Conservation (phyloP, 2,888 invertebrate species). For the Bedellia somnulentella region DNA sequence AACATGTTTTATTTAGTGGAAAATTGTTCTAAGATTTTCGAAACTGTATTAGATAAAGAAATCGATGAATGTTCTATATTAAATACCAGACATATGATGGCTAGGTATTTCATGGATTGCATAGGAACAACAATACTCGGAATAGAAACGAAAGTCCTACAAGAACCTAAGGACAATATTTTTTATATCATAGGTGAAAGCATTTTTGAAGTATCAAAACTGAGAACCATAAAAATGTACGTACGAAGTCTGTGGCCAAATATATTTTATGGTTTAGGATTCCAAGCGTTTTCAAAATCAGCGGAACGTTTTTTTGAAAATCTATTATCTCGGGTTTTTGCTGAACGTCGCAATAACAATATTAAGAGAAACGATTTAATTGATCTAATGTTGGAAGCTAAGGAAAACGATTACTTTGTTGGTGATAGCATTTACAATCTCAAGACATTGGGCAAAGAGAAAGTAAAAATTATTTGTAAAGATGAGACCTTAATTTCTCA, state of each 20-base stretch:
- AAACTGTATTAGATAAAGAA: not conserved
- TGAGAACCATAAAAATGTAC: not conserved
- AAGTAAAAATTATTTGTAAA: conserved; percentile 8
- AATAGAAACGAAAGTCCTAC: not conserved
- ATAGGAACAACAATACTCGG: conserved; percentile 3
- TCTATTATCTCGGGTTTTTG: not conserved
- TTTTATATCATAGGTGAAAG: not conserved
- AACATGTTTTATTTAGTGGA: conserved; percentile 16
- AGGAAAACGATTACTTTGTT: not conserved
- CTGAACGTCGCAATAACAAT: not conserved
- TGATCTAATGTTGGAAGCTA: conserved; percentile 1
- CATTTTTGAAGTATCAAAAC: not conserved
- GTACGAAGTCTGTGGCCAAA: not conserved
- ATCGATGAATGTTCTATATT: not conserved
- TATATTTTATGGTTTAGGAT: conserved; percentile 1
- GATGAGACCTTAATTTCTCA: conserved; percentile 24
- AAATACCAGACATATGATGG: not conserved
- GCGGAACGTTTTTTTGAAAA: not conserved
- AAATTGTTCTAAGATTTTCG: conserved; percentile 10
- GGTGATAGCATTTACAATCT: conserved; percentile 1
- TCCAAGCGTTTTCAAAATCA: not conserved
- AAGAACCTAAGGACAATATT: not conserved
- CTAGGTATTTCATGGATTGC: too few relatives aligned
- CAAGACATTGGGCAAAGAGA: not conserved
- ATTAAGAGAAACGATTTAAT: conserved; percentile 2